Percentiles rank a stretch among this genome's conserved stretches.
phyloP scores from a whole-genome alignment of 2,888 invertebrate genomes.

The Troilus luridus region DNA sequence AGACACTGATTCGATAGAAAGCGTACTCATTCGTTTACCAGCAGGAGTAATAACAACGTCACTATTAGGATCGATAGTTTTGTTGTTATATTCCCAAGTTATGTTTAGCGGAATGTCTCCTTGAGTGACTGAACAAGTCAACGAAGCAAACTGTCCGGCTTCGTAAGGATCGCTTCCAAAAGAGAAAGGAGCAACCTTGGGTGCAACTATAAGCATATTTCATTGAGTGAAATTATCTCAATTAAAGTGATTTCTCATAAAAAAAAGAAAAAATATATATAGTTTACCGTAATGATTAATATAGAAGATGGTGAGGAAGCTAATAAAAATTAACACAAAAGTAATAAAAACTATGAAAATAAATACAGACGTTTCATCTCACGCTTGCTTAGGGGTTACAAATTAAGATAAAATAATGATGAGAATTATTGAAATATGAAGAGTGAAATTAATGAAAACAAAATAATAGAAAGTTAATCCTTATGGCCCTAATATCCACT shows the following conservation, averaged over 20 bases:
- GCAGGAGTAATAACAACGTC: constrained; percentile 74
- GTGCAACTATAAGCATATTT: constrained; percentile 64
- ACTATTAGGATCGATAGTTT: constrained; percentile 70
- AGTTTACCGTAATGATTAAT: neutral
- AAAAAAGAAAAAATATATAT: neutral
- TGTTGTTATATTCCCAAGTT: constrained; percentile 76
- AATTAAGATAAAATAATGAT: neutral
- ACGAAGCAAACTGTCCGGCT: constrained; percentile 69
- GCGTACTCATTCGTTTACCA: constrained; percentile 76
- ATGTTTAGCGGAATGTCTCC: constrained; percentile 78
- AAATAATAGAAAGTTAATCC: too few species aligned
- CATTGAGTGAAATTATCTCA: neutral
- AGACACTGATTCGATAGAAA: constrained; percentile 78
- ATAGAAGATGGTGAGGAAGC: neutral
- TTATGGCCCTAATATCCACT: too few species aligned
- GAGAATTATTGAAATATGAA: neutral
- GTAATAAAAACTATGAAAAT: neutral
- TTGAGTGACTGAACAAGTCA: constrained; percentile 72
- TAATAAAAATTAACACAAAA: neutral
- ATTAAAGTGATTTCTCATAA: neutral
- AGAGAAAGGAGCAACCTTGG: constrained; percentile 65
- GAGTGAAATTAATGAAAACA: neutral
- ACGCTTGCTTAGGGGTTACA: neutral
- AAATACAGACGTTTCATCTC: neutral
- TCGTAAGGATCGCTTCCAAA: constrained; percentile 66